Percentiles rank a stretch among this genome's conserved stretches.
Conservation (phyloP, 2,888 invertebrate genomes). For the Mesorhabditis spiculigera region DNA sequence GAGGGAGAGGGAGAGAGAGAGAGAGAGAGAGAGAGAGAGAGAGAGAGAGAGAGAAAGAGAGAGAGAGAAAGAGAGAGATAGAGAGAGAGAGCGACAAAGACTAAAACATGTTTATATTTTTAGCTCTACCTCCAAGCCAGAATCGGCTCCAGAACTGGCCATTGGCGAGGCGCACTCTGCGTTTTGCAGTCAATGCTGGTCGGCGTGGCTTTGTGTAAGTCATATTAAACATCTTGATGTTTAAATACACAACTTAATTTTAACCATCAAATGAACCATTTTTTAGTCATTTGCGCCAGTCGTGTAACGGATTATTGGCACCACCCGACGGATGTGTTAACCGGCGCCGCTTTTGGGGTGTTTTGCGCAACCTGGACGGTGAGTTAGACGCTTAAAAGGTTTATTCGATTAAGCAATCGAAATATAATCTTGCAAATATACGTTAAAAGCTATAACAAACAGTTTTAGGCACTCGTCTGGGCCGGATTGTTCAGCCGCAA, state of each 20-base stretch:
- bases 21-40: too few species aligned
- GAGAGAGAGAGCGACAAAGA: not conserved
- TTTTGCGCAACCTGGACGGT: not conserved
- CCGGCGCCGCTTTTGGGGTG: not conserved
- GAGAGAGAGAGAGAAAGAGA: too few species aligned
- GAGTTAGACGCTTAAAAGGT: not conserved
- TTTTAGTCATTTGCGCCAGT: constrained; percentile 36
- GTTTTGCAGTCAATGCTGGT: not conserved
- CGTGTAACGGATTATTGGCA: constrained; percentile 58
- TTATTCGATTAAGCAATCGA: not conserved
- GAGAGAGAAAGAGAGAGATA: too few species aligned
- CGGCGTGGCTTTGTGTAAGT: constrained; percentile 1
- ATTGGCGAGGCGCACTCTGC: not conserved
- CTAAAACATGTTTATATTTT: not conserved
- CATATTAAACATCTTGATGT: too few species aligned
- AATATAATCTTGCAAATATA: not conserved
- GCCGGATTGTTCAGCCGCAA: not conserved
- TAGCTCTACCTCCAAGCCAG: constrained; percentile 5
- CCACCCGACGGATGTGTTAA: constrained; percentile 52
- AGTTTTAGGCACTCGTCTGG: not conserved
- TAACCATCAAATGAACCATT: not conserved
- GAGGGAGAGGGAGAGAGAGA: not conserved
- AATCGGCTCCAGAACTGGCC: not conserved
- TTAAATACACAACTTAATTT: not conserved
- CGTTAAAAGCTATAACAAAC: too few species aligned